These are phyloP conservation scores for Gnathonemus echidnorhynchus DNA, from an alignment of 2,113 vertebrate species.

Conservation along the genomic window DNA sequence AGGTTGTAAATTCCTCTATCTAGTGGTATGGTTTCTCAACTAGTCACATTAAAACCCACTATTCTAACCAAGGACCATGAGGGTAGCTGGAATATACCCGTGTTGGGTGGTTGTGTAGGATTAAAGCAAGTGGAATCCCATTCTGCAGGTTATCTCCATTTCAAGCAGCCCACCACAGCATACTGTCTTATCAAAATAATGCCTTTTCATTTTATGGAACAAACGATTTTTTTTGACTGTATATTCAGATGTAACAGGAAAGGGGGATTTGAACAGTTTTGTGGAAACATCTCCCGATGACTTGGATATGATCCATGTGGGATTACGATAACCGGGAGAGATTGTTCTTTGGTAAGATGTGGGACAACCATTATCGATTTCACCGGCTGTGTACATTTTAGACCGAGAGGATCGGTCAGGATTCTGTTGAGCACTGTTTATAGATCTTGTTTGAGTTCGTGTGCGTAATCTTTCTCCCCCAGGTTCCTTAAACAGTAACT, in stretches of 20 bases:
- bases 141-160: neutral
- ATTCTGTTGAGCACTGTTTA: slow-evolving; percentile 28
- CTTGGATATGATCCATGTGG: neutral
- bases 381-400: slow-evolving; percentile 60
- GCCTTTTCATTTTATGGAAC: neutral
- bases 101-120: neutral
- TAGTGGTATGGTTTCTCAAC: neutral
- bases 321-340: neutral
- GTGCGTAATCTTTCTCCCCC: slow-evolving; percentile 31
- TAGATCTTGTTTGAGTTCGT: slow-evolving; percentile 33
- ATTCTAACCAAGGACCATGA: neutral
- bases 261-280: neutral
- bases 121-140: neutral
- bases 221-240: neutral
- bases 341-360: slow-evolving; percentile 50
- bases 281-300: neutral
- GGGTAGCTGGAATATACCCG: neutral
- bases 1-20: neutral
- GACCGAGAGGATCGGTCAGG: slow-evolving; percentile 47
- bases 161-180: neutral
- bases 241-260: neutral
- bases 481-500: slow-evolving; percentile 30
- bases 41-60: neutral
- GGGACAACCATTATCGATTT: slow-evolving; percentile 89
- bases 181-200: slow-evolving; percentile 25